phyloP scores from a whole-genome alignment of 2,888 invertebrate genomes.

The Kryphioiulus occultus region DNA sequence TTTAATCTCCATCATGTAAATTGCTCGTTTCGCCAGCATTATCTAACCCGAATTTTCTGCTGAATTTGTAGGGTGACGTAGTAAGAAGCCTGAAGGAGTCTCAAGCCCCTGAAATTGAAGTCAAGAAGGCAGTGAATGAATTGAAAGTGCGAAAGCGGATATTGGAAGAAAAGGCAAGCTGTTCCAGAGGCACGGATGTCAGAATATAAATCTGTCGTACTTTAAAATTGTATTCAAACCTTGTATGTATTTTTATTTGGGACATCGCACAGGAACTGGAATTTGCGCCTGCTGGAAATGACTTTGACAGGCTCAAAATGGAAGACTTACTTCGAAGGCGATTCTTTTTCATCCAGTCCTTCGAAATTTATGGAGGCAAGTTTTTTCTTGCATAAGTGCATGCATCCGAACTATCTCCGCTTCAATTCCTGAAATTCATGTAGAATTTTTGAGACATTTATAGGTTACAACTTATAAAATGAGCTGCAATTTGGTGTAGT shows the following conservation, averaged over 20 bases:
- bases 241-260: background rate
- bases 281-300: constrained; percentile 68
- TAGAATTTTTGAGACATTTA: too few species aligned
- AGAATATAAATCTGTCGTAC: background rate
- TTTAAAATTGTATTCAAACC: background rate
- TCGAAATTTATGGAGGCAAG: constrained; percentile 96
- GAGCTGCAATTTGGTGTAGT: too few species aligned
- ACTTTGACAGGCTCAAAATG: constrained; percentile 90
- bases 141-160: constrained; percentile 88
- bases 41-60: background rate
- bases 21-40: too few species aligned
- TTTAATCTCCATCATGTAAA: too few species aligned
- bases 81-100: constrained; percentile 86
- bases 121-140: constrained; percentile 93
- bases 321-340: constrained; percentile 95
- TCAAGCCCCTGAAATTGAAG: constrained; percentile 88
- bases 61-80: constrained; percentile 78
- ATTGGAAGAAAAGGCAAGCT: constrained; percentile 79
- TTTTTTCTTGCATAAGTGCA: background rate
- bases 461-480: too few species aligned
- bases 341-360: constrained; percentile 98
- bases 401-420: too few species aligned
- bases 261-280: constrained; percentile 72
- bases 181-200: background rate
- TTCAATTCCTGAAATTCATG: too few species aligned